Base-by-base conservation (phyloP, 1,140 invertebrate species). In the Chlorops oryzae region DNA sequence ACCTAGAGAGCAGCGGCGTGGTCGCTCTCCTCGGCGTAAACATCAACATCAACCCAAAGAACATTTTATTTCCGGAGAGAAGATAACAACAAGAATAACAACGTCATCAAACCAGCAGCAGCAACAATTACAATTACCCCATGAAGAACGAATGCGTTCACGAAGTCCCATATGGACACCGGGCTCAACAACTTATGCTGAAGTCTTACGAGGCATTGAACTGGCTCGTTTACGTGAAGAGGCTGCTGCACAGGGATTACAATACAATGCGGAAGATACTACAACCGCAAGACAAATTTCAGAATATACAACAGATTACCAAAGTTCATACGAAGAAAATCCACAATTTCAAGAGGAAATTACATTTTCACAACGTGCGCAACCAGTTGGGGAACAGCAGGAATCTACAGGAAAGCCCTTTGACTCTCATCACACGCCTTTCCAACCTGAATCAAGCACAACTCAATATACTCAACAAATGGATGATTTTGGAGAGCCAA, bases 151-250 rank as follows among this genome's bases (percentile, higher is more conserved):
- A 51, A 66, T 67, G 15, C 73, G 84, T 52, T 85, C 84, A 3
- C 77, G 78, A 12, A 86, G 85, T 70, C 85, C 84, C 13, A 79
- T 86, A 52, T 88, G 84, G 84, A 61, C 75, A 7, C 82, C 83
- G 0, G 85, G 84, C 24, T 83, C 82, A 10, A 81, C 81, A 12
- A 80, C 86, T 23, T 89, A 89, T 64, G 86, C 87, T 5, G 85
- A 88, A 67, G 84, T 90, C 50, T 75, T 89, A 9, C 78, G 80
- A 42, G 85, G 86, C 39, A 64, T 73, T 35, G 74, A 74, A 58
- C 24, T 70, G 15, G 63, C 66, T 43, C 62, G 66, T 1, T 35
- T 65, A 17, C 54, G 56, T 5, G 64, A 59, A 20, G 51, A 63
- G 39, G 23, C 58, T 38, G 62, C 54, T 28, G 34, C 51, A 20